A percentile compares a stretch with the other conserved stretches of the same genome.
Evolutionary conservation across 1,140 invertebrate genomes (phyloP).

Genomic region (Drosophila equinoxialis): DNA sequence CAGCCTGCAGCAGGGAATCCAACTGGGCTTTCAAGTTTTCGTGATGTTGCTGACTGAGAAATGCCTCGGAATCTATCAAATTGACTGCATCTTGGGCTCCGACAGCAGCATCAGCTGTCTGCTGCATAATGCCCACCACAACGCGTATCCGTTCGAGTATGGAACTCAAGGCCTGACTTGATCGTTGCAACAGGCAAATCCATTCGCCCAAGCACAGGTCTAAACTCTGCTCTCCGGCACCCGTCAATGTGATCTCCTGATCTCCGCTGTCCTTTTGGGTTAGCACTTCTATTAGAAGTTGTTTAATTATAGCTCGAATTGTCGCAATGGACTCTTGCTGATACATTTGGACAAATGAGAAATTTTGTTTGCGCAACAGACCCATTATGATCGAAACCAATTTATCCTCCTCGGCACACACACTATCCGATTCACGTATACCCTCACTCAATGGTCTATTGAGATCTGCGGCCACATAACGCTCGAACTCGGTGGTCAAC

Average conservation of each 20-base stretch:
- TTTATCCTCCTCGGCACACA: conserved; percentile 91
- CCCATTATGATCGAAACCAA: conserved; percentile 94
- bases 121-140: conserved; percentile 89
- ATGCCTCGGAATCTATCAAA: conserved; percentile 86
- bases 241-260: conserved; percentile 86
- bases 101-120: conserved; percentile 86
- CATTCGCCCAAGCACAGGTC: conserved; percentile 90
- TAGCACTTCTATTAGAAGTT: conserved; percentile 91
- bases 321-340: conserved; percentile 95
- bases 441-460: conserved; percentile 89
- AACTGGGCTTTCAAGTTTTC: conserved; percentile 87
- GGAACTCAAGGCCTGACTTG: conserved; percentile 88
- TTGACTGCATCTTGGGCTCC: conserved; percentile 84
- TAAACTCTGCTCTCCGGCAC: conserved; percentile 87
- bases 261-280: conserved; percentile 84
- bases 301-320: conserved; percentile 94
- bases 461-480: conserved; percentile 95
- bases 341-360: conserved; percentile 94
- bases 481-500: conserved; percentile 96
- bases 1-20: conserved; percentile 89
- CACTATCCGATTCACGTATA: conserved; percentile 86
- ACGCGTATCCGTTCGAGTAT: conserved; percentile 87
- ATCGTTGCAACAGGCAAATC: conserved; percentile 89
- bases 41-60: conserved; percentile 89
- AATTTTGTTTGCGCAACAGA: conserved; percentile 92